A percentile compares a stretch with the other conserved stretches of the same genome.
Evolutionary conservation across 2,797 vertebrate species (phyloP).

Genomic region (Antrozous pallidus): DNA sequence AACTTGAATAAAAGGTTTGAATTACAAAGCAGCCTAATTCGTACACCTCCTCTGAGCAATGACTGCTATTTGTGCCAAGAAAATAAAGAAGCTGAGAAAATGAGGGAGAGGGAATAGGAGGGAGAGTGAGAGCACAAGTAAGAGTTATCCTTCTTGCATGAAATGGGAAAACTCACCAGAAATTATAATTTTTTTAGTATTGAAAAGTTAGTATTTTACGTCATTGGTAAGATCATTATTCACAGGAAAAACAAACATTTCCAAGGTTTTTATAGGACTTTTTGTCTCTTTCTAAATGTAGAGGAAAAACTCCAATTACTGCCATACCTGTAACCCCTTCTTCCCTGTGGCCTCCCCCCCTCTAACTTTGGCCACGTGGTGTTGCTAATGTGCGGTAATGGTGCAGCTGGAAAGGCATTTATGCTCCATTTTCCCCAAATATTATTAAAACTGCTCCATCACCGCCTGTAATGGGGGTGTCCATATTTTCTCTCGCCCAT

Average conservation of each 20-base stretch:
- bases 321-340: constrained; percentile 46
- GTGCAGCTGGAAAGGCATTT: constrained; percentile 82
- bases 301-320: not conserved
- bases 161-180: constrained; percentile 64
- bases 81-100: constrained; percentile 81
- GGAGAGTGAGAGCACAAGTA: constrained; percentile 51
- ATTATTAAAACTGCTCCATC: constrained; percentile 89
- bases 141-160: constrained; percentile 60
- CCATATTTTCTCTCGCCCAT: constrained; percentile 83
- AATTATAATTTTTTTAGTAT: constrained; percentile 77
- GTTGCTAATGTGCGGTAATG: constrained; percentile 84
- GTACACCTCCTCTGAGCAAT: constrained; percentile 81
- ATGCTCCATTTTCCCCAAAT: constrained; percentile 80
- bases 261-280: constrained; percentile 18
- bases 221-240: constrained; percentile 63
- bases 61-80: constrained; percentile 85
- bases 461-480: constrained; percentile 83
- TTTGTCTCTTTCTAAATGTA: constrained; percentile 22
- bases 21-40: constrained; percentile 85
- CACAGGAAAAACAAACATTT: constrained; percentile 43
- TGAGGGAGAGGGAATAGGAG: constrained; percentile 28
- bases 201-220: constrained; percentile 72
- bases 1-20: constrained; percentile 85
- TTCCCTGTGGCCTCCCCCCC: constrained; percentile 8
- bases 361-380: constrained; percentile 29